phyloP scores from a whole-genome alignment of 2,113 vertebrate species.

The Leptocoma aspasia region DNA sequence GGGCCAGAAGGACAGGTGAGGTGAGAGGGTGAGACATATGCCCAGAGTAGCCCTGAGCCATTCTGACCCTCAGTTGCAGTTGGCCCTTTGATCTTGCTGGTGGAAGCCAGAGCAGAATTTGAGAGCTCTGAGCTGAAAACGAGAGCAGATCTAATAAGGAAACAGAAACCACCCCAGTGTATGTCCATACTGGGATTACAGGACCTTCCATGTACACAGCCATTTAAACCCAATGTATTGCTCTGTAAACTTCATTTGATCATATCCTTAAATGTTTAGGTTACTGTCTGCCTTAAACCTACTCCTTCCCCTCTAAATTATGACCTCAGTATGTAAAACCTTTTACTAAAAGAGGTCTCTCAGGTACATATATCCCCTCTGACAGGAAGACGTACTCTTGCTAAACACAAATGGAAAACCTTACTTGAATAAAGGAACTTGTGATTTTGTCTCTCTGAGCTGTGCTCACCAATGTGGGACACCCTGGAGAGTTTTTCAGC shows the following conservation, averaged over 20 bases:
- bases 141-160: not conserved
- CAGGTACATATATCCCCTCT: not conserved
- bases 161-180: not conserved
- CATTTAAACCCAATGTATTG: not conserved
- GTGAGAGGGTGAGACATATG: fast-evolving
- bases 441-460: not conserved
- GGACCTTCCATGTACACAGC: not conserved
- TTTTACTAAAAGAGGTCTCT: not conserved
- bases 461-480: no score
- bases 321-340: not conserved
- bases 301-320: not conserved
- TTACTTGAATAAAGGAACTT: not conserved
- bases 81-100: not conserved
- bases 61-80: not conserved
- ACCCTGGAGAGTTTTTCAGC: not conserved
- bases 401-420: not conserved
- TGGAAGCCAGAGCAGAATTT: not conserved
- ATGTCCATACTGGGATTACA: fast-evolving
- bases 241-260: not conserved
- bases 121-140: not conserved
- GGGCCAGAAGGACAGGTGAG: not conserved
- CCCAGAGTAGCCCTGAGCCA: not conserved
- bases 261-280: not conserved
- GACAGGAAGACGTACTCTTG: not conserved
- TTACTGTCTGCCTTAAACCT: not conserved